Conservation (phyloP, 2,888 invertebrate genomes). For the Campoletis raptor region DNA sequence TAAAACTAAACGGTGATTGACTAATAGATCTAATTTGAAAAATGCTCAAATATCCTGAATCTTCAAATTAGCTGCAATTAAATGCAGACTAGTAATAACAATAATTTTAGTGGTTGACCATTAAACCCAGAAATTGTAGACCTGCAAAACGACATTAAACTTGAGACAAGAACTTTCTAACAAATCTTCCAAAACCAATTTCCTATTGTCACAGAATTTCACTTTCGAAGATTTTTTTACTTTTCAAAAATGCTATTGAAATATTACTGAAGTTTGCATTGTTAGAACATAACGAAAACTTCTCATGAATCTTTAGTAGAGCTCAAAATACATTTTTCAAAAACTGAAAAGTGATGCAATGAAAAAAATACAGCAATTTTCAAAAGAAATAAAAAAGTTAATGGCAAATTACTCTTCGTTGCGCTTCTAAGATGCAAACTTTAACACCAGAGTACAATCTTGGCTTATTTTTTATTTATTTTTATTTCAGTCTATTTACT, state of each 20-base stretch:
- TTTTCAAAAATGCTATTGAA: neutral
- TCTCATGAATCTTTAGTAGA: too few relatives aligned
- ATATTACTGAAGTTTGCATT: neutral
- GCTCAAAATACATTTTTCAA: too few relatives aligned
- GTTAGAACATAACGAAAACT: neutral
- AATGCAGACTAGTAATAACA: neutral
- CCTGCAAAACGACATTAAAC: neutral
- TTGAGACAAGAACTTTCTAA: neutral
- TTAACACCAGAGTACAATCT: too few relatives aligned
- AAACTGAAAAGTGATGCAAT: too few relatives aligned
- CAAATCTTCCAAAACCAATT: neutral
- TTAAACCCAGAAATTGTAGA: neutral
- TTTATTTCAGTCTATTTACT: too few relatives aligned
- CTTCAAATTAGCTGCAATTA: neutral
- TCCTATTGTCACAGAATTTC: neutral
- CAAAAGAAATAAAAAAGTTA: too few relatives aligned
- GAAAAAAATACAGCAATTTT: too few relatives aligned
- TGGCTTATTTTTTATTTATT: too few relatives aligned
- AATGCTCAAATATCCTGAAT: neutral
- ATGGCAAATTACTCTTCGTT: too few relatives aligned
- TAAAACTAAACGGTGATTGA: neutral
- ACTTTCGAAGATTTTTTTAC: too few relatives aligned
- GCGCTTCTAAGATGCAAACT: too few relatives aligned
- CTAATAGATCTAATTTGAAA: neutral
- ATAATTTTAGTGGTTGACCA: neutral